Base-by-base conservation (phyloP, 1,140 invertebrate genomes). In the Drosophila nikananu region DNA sequence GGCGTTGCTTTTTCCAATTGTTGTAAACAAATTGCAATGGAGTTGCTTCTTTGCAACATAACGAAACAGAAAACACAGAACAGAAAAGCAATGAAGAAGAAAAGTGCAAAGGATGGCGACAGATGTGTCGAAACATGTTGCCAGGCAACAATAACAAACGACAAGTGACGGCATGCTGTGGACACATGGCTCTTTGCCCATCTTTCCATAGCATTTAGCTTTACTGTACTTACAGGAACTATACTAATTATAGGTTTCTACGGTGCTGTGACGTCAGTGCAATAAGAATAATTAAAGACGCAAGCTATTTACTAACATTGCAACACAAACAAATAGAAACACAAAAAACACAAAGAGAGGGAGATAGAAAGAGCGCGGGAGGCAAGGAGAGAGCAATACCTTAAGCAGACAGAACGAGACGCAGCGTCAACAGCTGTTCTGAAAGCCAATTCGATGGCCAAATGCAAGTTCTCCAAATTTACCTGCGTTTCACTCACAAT, bases 381-480 rank as follows among this genome's bases (percentile, higher is more conserved):
- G 51, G 35, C 8, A 23, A 2, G 5, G 0, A 12, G 21, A 23
- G 30, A 37, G 41, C n/a, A 25, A n/a, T 8, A 30, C 35, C 10
- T 2, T 2, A 66, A 65, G 35, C 17, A 52, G 37, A 25, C 65
- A 77, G 75, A 84, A 71, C 76, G 54, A 49, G 49, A 81, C 27
- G 59, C 35, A 39, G 59, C 41, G 67, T 66, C 62, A 89, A 87
- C 84, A 87, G 84, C 84, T 87, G 84, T 89, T 87, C 60, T 6
- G 35, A 15, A 60, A 41, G 51, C n/a, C 61, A 63, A 55, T 42
- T 42, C 57, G 51, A 59, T 52, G 58, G 76, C 60, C 70, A 73
- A 58, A 67, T 48, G 19, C 39, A 32, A 78, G 66, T 81, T 81
- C 46, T 41, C 9, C 10, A 61, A 48, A 59, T 62, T 68, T 32